Evolutionary conservation across 2,888 invertebrate species (phyloP).

Genomic region (Schizotus pectinicornis): DNA sequence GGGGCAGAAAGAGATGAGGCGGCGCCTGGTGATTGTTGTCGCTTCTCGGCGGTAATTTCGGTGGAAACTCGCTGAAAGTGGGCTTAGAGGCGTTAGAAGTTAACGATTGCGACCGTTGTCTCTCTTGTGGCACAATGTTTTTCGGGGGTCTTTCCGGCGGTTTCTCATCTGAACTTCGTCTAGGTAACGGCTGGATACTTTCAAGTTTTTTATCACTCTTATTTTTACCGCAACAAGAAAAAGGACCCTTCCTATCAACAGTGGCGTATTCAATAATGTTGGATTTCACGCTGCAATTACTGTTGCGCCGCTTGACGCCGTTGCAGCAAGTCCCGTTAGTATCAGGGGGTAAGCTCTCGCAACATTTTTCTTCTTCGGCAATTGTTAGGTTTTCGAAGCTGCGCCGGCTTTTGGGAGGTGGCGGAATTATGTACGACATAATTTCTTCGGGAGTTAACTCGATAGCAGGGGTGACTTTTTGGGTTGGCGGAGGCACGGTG

Average conservation of each 20-base stretch:
- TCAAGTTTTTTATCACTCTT: slow-evolving; percentile 60
- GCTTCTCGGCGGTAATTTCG: slow-evolving; percentile 64
- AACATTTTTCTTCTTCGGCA: slow-evolving; percentile 20
- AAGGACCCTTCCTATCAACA: slow-evolving; percentile 73
- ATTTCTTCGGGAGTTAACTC: slow-evolving; percentile 84
- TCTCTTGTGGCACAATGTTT: slow-evolving; percentile 59
- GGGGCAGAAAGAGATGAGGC: slow-evolving; percentile 66
- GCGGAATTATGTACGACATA: slow-evolving; percentile 84
- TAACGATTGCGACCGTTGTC: slow-evolving; percentile 64
- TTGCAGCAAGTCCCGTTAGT: slow-evolving; percentile 6
- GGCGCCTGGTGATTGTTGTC: slow-evolving; percentile 57
- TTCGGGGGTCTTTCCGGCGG: slow-evolving; percentile 76
- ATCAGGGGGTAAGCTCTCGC: slow-evolving; percentile 8
- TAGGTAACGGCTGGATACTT: slow-evolving; percentile 69
- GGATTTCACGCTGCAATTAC: slow-evolving; percentile 61
- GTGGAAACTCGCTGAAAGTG: slow-evolving; percentile 49
- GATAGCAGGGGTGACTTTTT: slow-evolving; percentile 75
- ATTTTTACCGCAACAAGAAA: slow-evolving; percentile 73
- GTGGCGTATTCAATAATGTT: slow-evolving; percentile 75
- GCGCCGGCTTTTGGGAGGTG: slow-evolving; percentile 65
- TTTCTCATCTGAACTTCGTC: slow-evolving; percentile 64
- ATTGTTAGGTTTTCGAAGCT: slow-evolving; percentile 41
- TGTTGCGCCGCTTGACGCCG: slow-evolving; percentile 55
- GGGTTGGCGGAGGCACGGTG: slow-evolving; percentile 80
- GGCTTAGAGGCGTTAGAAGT: slow-evolving; percentile 46